phyloP scores from a whole-genome alignment of 2,797 vertebrate species.

The Macropus fuliginosus region DNA sequence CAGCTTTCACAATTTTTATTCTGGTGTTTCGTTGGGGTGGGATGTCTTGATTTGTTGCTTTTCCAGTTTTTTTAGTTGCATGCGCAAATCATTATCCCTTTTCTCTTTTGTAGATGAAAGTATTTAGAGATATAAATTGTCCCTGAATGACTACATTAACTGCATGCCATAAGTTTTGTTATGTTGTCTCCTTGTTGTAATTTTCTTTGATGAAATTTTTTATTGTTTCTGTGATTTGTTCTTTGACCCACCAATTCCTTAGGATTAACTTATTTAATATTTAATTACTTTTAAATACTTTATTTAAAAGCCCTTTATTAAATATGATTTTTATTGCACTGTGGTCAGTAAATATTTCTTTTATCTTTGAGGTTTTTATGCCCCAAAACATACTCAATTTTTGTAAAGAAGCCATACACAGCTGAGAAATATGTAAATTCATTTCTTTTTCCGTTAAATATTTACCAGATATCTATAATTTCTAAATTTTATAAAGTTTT shows the following conservation, averaged over 20 bases:
- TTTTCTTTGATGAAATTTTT: neutral
- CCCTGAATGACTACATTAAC: neutral
- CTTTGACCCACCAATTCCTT: neutral
- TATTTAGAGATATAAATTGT: neutral
- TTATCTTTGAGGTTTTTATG: neutral
- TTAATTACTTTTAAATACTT: neutral
- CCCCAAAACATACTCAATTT: neutral
- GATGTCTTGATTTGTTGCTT: neutral
- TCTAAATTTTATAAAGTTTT: neutral
- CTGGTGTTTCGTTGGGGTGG: neutral
- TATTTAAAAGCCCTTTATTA: neutral
- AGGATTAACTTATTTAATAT: neutral
- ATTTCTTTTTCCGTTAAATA: neutral
- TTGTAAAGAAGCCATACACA: neutral
- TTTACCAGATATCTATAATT: neutral
- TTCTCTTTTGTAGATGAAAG: neutral
- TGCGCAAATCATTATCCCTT: neutral
- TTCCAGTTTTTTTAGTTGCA: neutral
- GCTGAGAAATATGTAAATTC: neutral
- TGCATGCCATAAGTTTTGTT: neutral
- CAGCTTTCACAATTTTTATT: neutral
- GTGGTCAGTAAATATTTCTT: neutral
- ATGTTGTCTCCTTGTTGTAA: neutral
- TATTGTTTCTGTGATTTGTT: slow-evolving; percentile 6
- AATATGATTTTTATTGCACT: neutral